Evolutionary conservation across 2,113 vertebrate genomes (phyloP), one percentile per base, ranked within the genome.

Genomic region (Pitta sordida): DNA sequence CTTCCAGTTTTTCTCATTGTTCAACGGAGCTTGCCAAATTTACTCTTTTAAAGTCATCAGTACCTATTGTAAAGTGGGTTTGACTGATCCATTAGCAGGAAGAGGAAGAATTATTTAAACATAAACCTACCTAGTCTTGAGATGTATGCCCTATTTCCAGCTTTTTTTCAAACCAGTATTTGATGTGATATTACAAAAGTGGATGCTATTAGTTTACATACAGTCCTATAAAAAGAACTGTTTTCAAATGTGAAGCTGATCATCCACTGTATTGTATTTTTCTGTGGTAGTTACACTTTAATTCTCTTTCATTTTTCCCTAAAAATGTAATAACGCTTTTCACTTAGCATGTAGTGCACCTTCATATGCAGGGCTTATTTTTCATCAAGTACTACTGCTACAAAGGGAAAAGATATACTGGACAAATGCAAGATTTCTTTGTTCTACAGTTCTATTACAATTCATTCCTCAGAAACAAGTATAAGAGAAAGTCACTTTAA

Each of bases 321-420:
- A 69, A 39, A 53, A 51, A 71, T 65, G 41, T 24, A 1, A 8
- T 22, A 46, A n/a, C 44, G 3, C 3, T 75, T 80, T 3, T 77
- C 48, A 67, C 27, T 8, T 69, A 59, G 4, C 37, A 9, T 41
- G 16, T 39, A 51, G 18, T n/a, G 26, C 13, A 78, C 13, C 14
- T 92, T 78, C 48, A 94, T 97, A 95, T 97, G 96, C 95, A 97
- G 34, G 62, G 62, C 67, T 91, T 85, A 73, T 60, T 86, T 96
- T 96, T 93, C 74, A 86, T 84, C 75, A 96, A 90, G 55, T 90
- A 84, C 46, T 93, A 73, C 71, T 86, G 20, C 41, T 94, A 78
- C 4, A 52, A 81, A 13, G 15, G 16, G 16, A 81, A 65, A 67
- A n/a, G 10, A 1, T 63, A 73, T 93, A 34, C 16, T 76, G 56